Conservation (phyloP, 2,797 vertebrate species). For the Apogon talboti region DNA sequence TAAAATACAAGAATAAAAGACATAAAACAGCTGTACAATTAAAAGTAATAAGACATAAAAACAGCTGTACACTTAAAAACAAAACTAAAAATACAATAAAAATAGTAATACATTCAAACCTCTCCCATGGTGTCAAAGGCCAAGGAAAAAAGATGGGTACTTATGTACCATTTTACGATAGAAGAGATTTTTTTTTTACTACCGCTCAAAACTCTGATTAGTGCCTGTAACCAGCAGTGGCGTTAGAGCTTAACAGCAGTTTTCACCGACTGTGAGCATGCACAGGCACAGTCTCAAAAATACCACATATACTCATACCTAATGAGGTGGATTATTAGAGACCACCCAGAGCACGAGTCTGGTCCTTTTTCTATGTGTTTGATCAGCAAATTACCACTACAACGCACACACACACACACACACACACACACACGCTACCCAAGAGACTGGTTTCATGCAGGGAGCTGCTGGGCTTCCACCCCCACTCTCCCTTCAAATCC, state of each 20-base stretch:
- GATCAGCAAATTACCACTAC: constrained; percentile 72
- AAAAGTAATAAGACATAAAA: no score
- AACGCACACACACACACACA: constrained; percentile 13
- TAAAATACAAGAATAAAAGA: no score
- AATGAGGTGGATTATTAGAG: constrained; percentile 69
- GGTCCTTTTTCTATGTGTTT: constrained; percentile 67
- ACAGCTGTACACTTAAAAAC: no score
- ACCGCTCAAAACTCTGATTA: background rate
- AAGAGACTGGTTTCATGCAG: constrained; percentile 28
- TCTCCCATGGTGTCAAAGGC: no score
- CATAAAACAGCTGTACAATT: no score
- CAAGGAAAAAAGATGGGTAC: no score
- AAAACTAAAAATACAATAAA: no score
- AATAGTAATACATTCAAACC: no score
- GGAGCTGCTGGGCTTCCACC: constrained; percentile 5
- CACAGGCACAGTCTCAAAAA: constrained; percentile 21
- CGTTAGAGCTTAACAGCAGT: constrained; percentile 15
- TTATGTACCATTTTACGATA: background rate
- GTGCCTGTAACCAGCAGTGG: constrained; percentile 14
- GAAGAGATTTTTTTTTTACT: background rate
- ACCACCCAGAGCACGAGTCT: constrained; percentile 47
- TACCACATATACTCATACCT: constrained; percentile 36
- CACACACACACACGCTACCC: constrained; percentile 4
- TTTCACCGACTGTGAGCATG: constrained; percentile 16
- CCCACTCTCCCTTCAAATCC: background rate